Percentiles rank a stretch among this genome's conserved stretches.
phyloP scores from a whole-genome alignment of 2,888 invertebrate genomes.

The Melanophora roralis region DNA sequence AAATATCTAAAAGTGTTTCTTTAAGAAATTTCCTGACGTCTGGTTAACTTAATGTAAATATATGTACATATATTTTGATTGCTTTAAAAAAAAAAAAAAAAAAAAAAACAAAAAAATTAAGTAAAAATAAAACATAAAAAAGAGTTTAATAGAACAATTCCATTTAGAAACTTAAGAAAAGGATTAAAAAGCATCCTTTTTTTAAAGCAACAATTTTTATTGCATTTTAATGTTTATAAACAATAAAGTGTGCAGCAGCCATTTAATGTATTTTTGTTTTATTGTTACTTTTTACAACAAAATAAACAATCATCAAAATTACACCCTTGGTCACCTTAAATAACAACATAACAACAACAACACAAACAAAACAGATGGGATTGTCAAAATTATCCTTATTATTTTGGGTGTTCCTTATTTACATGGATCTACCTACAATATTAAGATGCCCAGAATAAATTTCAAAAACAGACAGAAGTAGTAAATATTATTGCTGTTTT shows the following conservation, averaged over 20 bases:
- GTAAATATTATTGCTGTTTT: conserved; percentile 36
- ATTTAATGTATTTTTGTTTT: conserved; percentile 17
- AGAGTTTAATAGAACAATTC: conserved; percentile 15
- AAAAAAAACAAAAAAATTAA: too few relatives aligned
- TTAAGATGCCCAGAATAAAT: conserved; percentile 39
- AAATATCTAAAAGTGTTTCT: too few relatives aligned
- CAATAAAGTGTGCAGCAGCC: conserved; percentile 34
- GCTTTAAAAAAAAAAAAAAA: too few relatives aligned
- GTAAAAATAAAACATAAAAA: conserved; percentile 30
- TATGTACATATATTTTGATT: too few relatives aligned
- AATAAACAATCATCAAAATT: conserved; percentile 62
- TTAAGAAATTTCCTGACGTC: too few relatives aligned
- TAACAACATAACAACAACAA: not conserved
- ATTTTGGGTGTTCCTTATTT: conserved; percentile 4
- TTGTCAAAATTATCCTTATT: conserved; percentile 9
- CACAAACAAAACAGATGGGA: conserved; percentile 34
- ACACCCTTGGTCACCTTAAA: conserved; percentile 61
- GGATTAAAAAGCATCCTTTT: conserved; percentile 20
- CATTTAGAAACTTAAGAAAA: conserved; percentile 7
- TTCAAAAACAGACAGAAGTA: conserved; percentile 46
- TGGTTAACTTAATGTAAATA: too few relatives aligned
- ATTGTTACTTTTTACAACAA: conserved; percentile 50
- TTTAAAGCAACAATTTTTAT: conserved; percentile 35
- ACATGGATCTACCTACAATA: not conserved
- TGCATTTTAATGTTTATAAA: conserved; percentile 54